Conservation (phyloP, 2,888 invertebrate species). For the Nezara viridula region DNA sequence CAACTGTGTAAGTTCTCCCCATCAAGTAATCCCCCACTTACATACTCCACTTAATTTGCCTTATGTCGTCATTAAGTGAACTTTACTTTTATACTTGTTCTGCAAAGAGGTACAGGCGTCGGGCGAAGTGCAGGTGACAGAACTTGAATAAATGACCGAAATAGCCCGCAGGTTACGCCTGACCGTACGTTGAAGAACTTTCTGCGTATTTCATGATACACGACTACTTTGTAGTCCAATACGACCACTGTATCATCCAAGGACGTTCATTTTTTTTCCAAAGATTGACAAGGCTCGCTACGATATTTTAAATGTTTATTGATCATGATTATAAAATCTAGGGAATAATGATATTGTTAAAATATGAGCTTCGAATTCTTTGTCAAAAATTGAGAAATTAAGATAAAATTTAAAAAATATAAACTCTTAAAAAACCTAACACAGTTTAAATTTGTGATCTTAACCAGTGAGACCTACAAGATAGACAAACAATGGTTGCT, state of each 20-base stretch:
- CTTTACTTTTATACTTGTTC: conserved; percentile 17
- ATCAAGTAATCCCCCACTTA: neutral
- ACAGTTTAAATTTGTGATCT: no score
- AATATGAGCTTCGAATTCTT: no score
- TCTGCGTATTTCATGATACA: neutral
- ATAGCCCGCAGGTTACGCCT: neutral
- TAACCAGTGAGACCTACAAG: no score
- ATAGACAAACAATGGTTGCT: no score
- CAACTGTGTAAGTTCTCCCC: neutral
- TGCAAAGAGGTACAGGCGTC: neutral
- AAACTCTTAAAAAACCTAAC: no score
- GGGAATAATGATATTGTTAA: no score
- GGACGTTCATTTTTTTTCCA: neutral
- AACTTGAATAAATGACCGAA: neutral
- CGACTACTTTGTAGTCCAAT: neutral
- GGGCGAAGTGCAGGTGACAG: neutral
- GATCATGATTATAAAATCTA: no score
- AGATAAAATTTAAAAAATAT: no score
- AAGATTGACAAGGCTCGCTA: neutral
- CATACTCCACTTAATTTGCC: conserved; percentile 21
- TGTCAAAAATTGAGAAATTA: no score
- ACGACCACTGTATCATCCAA: neutral
- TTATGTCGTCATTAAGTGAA: conserved; percentile 3
- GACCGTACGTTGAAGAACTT: neutral
- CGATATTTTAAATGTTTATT: no score